Base-by-base conservation (phyloP, 2,797 vertebrate genomes). In the Galago senegalensis region DNA sequence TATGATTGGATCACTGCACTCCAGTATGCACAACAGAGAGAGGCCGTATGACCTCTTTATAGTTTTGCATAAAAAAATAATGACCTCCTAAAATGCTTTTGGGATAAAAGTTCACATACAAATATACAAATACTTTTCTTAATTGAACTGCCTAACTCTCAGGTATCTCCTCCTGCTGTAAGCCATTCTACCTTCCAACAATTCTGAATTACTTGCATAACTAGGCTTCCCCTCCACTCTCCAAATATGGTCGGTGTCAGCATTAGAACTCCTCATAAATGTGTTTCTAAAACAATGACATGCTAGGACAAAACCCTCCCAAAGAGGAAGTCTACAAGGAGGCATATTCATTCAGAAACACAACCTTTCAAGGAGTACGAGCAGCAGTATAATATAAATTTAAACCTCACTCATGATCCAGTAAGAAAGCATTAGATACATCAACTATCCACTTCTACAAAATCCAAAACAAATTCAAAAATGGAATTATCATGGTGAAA, bases 391-490 rank as follows among this genome's bases (percentile, higher is more conserved):
- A 49, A n/a, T 16, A 61, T 0, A 12, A 91, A 88, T 34, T 61
- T 21, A 82, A 88, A 83, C 18, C 53, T 60, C 1, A 69, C 21
- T 88, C 37, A 11, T 43, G 69, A 46, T 7, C 10, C 65, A 80
- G 53, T 53, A 94, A 94, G 58, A 65, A 83, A 87, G 60, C 4
- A 27, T 79, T 29, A 60, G 23, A 25, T 25, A 49, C 3, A 12
- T 76, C 37, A 43, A 56, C 20, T 86, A 63, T 76, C 13, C 21
- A 60, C 29, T 18, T 72, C 40, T 9, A 83, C 11, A 73, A 91
- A 97, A 87, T 29, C 14, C 91, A 27, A 20, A 87, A 27, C 17
- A 87, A 76, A 34, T 86, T 92, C 69, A 77, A 85, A 93, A 83
- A 37, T 60, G 17, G 12, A 91, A 87, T 27, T 43, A 43, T 65